Base-by-base conservation (phyloP, 2,888 invertebrate species). In the Ophion ventricosus region DNA sequence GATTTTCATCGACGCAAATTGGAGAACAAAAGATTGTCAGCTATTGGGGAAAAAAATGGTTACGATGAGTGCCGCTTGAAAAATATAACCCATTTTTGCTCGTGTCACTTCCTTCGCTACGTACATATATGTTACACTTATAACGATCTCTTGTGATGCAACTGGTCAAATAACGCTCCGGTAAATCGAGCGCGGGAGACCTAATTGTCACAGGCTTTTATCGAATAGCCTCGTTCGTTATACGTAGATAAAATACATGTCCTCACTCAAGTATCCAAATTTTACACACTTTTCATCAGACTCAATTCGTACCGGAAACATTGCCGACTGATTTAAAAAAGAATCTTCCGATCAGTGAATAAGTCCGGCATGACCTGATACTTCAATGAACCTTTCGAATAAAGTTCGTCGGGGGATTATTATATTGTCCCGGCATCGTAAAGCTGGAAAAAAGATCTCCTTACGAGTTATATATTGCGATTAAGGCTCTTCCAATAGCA, bases 171-270 rank as follows among this genome's bases (percentile, higher is more conserved):
- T 82, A 82, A 56, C 66, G 64, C 57, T 72, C n/a, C 20, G 23
- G 72, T 43, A 82, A 77, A 82, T 76, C 66, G 81, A 82, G 81
- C 72, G 20, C 56, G 59, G 17, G 56, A 61, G 67, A 23, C 40
- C 70, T 63, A 63, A 70, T 63, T 63, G 70, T 72, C 67, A 61
- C 64, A 56, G 17, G 61, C 57, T 57, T 64, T 81, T 69, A 75
- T 72, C 70, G 63, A 76, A 26, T 8, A 35, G 35, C 35, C 70
- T 29, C 17, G 17, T 40, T 61, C 40, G 26, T 49, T 49, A 49
- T 49, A 17, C 49, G 17, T 17, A 3, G 14, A 49, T 14, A 49
- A 49, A 49, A 49, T 2, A 49, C 49, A 49, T 17, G 1, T 17
- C 49, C 49, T 11, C 17, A 14, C 1, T 17, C 49, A 17, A 49